Base-by-base conservation (phyloP, 2,888 invertebrate genomes). In the Leuctra nigra region DNA sequence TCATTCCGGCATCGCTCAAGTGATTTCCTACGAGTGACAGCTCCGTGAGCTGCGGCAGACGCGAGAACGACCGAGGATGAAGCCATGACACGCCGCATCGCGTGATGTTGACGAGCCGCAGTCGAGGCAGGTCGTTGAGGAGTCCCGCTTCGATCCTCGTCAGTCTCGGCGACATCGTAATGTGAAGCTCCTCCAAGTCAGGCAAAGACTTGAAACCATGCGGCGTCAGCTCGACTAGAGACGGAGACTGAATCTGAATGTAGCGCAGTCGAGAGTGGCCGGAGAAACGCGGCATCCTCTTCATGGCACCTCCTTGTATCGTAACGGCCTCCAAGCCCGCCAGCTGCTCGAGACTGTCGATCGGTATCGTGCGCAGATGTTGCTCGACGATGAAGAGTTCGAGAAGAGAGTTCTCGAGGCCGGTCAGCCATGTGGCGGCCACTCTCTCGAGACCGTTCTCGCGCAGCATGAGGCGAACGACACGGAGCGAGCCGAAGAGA, bases 361-460 rank as follows among this genome's bases (percentile, higher is more conserved):
- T 78, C 0, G 91, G 91, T 52, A 91, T 75, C 63, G 83, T 88
- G 59, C 87, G 79, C 52, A 92, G 70, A 62, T 87, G 85, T 14
- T 89, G 87, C 71, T 92, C 92, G 1, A 91, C 91, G 25, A 92
- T 79, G 66, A 86, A 92, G 55, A 92, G 78, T 73, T 92, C 92
- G 63, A 91, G 81, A 29, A 92, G 73, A 52, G 82, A 82, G 38
- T 80, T 79, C 70, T 91, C 90, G 54, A 90, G 77, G 20, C 87
- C 85, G 55, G 85, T 84, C 53, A 91, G 71, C 87, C 91, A 91
- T 53, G 87, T 86, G 44, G 83, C 82, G 1, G 91, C 87, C 14
- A 91, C 79, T 53, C 90, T 77, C 69, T 92, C 90, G 14, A 92
- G 71, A 36, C 86, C 84, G 70, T 91, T 92, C 67, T 91, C 85